phyloP scores from a whole-genome alignment of 1,140 invertebrate genomes.

The Trichonephila clavipes region DNA sequence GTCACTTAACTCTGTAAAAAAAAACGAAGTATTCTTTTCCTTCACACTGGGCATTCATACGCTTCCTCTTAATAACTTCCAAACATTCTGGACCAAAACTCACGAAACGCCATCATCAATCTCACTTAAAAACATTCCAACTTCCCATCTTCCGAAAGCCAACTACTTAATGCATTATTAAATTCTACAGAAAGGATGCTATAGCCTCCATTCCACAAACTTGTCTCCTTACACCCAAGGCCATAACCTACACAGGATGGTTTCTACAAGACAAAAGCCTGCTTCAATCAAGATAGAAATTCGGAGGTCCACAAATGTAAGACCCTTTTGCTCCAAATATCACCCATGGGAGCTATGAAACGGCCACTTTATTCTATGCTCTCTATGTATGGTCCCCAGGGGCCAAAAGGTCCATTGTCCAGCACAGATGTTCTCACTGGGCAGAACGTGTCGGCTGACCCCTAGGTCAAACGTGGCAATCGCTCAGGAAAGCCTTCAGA shows the following conservation, averaged over 20 bases:
- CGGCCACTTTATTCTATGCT: constrained; percentile 68
- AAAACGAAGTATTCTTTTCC: too few species aligned
- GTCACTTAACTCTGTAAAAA: too few species aligned
- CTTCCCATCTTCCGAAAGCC: too few species aligned
- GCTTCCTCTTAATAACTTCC: too few species aligned
- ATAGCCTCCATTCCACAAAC: not conserved
- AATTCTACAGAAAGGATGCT: not conserved
- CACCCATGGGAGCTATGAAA: constrained; percentile 65
- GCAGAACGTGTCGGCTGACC: constrained; percentile 60
- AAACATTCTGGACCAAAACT: too few species aligned
- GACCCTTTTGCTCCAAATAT: constrained; percentile 56
- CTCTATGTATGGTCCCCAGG: constrained; percentile 50
- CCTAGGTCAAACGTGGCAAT: constrained; percentile 61
- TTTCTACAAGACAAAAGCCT: constrained; percentile 12
- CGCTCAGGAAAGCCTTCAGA: constrained; percentile 47
- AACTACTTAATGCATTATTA: too few species aligned
- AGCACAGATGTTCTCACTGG: constrained; percentile 37
- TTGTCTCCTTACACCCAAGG: not conserved
- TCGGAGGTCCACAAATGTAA: constrained; percentile 2
- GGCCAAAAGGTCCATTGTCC: constrained; percentile 54
- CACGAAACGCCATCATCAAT: too few species aligned
- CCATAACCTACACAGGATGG: not conserved
- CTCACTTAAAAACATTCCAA: too few species aligned
- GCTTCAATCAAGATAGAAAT: constrained; percentile 60
- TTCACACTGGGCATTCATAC: too few species aligned